A percentile compares a stretch with the other conserved stretches of the same genome.
Conservation (phyloP, 1,140 invertebrate species). For the Laupala kohalensis region DNA sequence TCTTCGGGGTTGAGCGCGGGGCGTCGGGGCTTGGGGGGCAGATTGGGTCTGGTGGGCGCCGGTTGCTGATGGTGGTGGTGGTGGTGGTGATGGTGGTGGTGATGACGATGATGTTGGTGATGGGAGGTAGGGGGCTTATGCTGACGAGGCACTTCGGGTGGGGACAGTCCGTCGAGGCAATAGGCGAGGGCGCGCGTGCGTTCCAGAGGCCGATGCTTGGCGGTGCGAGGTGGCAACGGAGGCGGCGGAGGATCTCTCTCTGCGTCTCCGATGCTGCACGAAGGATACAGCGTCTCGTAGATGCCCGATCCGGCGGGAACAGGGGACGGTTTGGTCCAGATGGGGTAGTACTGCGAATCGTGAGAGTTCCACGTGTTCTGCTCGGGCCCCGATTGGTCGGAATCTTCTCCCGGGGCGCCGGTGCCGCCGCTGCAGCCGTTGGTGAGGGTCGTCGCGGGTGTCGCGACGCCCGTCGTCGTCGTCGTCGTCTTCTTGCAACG, state of each 20-base stretch:
- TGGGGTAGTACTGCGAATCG: constrained; percentile 26
- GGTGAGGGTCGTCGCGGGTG: too few species aligned
- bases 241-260: constrained; percentile 23
- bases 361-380: constrained; percentile 25
- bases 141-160: constrained; percentile 16
- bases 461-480: background rate
- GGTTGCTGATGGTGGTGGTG: background rate
- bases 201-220: constrained; percentile 27
- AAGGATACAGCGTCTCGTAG: constrained; percentile 28
- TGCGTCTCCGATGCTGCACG: background rate
- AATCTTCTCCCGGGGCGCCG: constrained; percentile 16
- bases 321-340: constrained; percentile 21
- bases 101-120: background rate
- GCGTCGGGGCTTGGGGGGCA: constrained; percentile 21
- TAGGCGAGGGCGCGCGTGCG: constrained; percentile 26
- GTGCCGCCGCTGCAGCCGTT: background rate
- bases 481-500: constrained; percentile 7
- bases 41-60: constrained; percentile 10
- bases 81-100: background rate
- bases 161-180: background rate
- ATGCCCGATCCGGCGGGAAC: constrained; percentile 11
- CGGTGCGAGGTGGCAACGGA: constrained; percentile 28
- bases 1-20: constrained; percentile 40
- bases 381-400: constrained; percentile 17
- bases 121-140: constrained; percentile 19